Evolutionary conservation across 2,113 vertebrate species (phyloP).

Genomic region (Aegotheles bennettii): DNA sequence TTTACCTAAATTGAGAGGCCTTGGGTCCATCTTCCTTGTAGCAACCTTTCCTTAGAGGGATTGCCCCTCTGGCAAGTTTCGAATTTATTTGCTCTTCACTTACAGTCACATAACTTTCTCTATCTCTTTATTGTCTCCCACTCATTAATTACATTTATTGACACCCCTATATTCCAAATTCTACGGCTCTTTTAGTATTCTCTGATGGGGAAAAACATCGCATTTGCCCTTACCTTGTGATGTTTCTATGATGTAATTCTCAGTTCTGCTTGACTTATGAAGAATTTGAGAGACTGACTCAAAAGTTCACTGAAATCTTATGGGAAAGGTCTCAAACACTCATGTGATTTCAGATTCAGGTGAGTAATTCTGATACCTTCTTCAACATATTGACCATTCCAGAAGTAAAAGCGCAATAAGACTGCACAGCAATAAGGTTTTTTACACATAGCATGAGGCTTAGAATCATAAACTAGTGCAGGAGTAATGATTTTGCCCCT

Average conservation of each 20-base stretch:
- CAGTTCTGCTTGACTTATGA: neutral
- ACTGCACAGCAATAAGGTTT: neutral
- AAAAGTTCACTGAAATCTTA: neutral
- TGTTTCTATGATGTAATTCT: neutral
- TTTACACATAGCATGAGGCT: neutral
- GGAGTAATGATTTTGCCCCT: neutral
- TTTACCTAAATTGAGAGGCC: neutral
- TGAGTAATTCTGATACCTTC: neutral
- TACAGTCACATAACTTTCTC: neutral
- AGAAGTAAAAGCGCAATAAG: neutral
- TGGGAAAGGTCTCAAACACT: neutral
- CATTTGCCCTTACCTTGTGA: neutral
- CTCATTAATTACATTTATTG: neutral
- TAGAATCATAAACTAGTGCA: neutral
- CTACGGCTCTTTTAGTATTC: neutral
- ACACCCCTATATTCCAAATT: neutral
- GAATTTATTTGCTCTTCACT: neutral
- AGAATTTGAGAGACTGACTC: neutral
- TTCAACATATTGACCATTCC: neutral
- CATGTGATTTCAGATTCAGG: neutral
- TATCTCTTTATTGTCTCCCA: neutral
- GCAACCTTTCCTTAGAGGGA: neutral
- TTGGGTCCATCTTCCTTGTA: neutral
- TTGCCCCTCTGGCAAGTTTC: neutral
- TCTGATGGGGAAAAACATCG: neutral